Conservation (phyloP, 2,113 vertebrate species). For the Gymnorhina tibicen region DNA sequence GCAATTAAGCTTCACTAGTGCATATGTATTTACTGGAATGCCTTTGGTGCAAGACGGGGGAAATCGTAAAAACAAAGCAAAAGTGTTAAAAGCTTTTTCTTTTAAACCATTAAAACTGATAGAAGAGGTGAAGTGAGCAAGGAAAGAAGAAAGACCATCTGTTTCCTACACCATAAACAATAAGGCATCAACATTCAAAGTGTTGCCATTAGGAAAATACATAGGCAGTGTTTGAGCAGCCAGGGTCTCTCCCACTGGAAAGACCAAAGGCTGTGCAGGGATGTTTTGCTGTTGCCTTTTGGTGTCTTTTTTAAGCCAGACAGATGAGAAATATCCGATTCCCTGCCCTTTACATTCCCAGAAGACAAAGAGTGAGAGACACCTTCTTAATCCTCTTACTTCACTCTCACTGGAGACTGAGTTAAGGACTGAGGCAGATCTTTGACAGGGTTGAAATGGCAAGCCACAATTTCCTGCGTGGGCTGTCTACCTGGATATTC, state of each 20-base stretch:
- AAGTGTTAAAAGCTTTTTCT: conserved; percentile 4
- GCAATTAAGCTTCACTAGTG: conserved; percentile 22
- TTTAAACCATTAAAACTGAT: not conserved
- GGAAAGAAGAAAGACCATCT: not conserved
- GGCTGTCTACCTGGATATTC: not conserved
- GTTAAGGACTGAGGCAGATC: not conserved
- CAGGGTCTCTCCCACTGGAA: not conserved
- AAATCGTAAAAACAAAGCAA: not conserved
- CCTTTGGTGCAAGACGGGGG: not conserved
- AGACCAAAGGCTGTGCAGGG: not conserved
- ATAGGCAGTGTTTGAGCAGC: not conserved
- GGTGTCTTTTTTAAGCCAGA: not conserved
- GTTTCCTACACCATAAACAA: not conserved
- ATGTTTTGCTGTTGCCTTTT: not conserved
- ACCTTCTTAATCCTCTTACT: not conserved
- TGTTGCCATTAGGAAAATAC: not conserved
- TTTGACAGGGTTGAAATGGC: not conserved
- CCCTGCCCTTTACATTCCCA: not conserved
- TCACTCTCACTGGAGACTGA: not conserved
- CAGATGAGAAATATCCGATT: not conserved
- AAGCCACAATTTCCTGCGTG: not conserved
- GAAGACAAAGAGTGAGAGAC: not conserved
- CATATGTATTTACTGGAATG: not conserved
- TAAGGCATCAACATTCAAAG: not conserved
- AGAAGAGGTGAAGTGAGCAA: not conserved